Percentiles rank a stretch among this genome's conserved stretches.
Evolutionary conservation across 1,140 invertebrate species (phyloP).

Genomic region (Bombus confusus): DNA sequence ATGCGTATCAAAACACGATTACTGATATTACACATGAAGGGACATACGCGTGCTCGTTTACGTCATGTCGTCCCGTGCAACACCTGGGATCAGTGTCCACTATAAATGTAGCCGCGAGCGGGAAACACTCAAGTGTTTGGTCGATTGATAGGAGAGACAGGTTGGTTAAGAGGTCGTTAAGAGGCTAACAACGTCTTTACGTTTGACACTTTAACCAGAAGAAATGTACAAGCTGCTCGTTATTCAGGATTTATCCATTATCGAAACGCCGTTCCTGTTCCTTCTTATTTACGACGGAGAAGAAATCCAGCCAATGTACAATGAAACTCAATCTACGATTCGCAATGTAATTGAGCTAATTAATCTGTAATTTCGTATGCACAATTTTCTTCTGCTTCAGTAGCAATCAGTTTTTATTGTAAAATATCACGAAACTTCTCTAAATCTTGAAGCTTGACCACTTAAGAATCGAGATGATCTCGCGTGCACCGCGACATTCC

Average conservation of each 20-base stretch:
- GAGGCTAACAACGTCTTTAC: conserved; percentile 57
- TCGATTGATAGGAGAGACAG: conserved; percentile 43
- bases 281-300: neutral
- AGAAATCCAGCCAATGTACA: neutral
- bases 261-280: neutral
- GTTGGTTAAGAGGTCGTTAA: conserved; percentile 50
- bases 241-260: neutral
- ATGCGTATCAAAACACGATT: neutral
- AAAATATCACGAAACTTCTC: neutral
- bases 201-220: conserved; percentile 46
- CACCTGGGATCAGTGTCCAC: conserved; percentile 30
- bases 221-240: neutral
- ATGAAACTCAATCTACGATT: neutral
- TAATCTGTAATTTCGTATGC: neutral
- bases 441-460: too few relatives aligned
- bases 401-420: neutral
- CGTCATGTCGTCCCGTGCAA: conserved; percentile 38
- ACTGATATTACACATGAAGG: conserved; percentile 21
- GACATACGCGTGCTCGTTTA: conserved; percentile 46
- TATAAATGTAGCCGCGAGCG: conserved; percentile 46
- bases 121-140: conserved; percentile 53
- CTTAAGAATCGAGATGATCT: too few relatives aligned
- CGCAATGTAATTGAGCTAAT: neutral
- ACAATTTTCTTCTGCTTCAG: too few relatives aligned
- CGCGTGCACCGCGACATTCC: too few relatives aligned